Conservation (phyloP, 1,140 invertebrate species). For the Drosophila watanabei region DNA sequence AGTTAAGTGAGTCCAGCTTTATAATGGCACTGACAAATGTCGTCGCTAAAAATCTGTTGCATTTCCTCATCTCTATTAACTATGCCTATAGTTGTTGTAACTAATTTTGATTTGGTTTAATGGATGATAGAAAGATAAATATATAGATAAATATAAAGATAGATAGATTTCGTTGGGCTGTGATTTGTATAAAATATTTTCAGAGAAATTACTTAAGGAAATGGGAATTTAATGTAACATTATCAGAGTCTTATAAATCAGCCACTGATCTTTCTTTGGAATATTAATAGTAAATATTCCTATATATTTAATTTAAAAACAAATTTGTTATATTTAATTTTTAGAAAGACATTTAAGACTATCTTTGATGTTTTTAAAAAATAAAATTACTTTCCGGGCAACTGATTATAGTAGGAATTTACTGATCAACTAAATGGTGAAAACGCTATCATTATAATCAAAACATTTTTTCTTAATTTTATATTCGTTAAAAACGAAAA, state of each 20-base stretch:
- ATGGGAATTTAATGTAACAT: neutral
- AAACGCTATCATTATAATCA: neutral
- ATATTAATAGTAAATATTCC: neutral
- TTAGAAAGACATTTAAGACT: neutral
- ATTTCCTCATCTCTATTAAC: slow-evolving; percentile 40
- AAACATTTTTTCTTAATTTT: too few relatives aligned
- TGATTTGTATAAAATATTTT: neutral
- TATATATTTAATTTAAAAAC: neutral
- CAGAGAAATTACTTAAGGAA: neutral
- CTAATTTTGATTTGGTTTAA: slow-evolving; percentile 11
- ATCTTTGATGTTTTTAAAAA: neutral
- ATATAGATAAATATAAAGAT: too few relatives aligned
- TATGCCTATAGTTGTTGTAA: slow-evolving; percentile 7
- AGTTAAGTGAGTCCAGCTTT: slow-evolving; percentile 41
- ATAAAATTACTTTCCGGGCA: neutral
- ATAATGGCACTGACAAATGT: slow-evolving; percentile 20
- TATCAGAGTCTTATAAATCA: neutral
- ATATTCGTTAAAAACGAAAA: neutral
- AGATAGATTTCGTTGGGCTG: neutral
- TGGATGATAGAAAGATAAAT: too few relatives aligned
- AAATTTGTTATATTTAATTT: neutral
- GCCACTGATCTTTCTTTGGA: neutral
- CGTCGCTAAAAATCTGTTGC: slow-evolving; percentile 42
- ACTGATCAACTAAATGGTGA: neutral
- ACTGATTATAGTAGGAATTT: neutral